Percentiles rank a stretch among this genome's conserved stretches.
phyloP scores from a whole-genome alignment of 1,140 invertebrate species.

The Lordiphosa collinella region DNA sequence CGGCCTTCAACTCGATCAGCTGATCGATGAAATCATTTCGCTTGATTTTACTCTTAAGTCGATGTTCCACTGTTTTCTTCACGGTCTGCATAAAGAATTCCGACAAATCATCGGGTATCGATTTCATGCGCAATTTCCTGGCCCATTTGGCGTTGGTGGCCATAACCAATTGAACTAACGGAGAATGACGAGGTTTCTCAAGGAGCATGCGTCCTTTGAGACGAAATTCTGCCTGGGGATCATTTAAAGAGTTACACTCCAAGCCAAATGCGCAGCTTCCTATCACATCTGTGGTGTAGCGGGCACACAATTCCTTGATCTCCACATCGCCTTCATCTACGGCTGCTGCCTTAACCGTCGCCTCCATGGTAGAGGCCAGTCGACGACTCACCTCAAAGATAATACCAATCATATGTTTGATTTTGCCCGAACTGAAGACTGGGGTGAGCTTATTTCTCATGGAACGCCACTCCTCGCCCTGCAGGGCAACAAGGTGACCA shows the following conservation, averaged over 20 bases:
- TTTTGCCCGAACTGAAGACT: constrained; percentile 82
- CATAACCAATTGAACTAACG: constrained; percentile 31
- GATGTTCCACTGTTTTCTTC: constrained; percentile 70
- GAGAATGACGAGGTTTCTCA: constrained; percentile 36
- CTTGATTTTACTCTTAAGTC: constrained; percentile 67
- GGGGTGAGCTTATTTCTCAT: constrained; percentile 81
- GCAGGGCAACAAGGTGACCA: constrained; percentile 80
- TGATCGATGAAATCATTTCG: constrained; percentile 79
- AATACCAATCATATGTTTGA: constrained; percentile 81
- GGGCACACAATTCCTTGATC: constrained; percentile 82
- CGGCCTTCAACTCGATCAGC: constrained; percentile 66
- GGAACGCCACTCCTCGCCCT: constrained; percentile 81
- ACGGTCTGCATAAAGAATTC: constrained; percentile 79
- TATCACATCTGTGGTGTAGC: constrained; percentile 83
- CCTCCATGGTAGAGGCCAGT: constrained; percentile 31
- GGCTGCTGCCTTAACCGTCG: constrained; percentile 13
- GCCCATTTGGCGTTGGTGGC: constrained; percentile 46
- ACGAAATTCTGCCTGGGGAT: constrained; percentile 80
- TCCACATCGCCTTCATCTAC: constrained; percentile 80
- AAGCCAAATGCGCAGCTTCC: constrained; percentile 81
- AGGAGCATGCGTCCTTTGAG: constrained; percentile 55
- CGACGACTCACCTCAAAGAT: constrained; percentile 67
- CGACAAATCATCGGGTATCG: constrained; percentile 58
- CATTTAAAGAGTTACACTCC: constrained; percentile 80
- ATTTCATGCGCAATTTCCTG: constrained; percentile 35